Percentiles rank a stretch among this genome's conserved stretches.
Evolutionary conservation across 2,888 invertebrate genomes (phyloP).

Genomic region (Falcaria lacertinaria): DNA sequence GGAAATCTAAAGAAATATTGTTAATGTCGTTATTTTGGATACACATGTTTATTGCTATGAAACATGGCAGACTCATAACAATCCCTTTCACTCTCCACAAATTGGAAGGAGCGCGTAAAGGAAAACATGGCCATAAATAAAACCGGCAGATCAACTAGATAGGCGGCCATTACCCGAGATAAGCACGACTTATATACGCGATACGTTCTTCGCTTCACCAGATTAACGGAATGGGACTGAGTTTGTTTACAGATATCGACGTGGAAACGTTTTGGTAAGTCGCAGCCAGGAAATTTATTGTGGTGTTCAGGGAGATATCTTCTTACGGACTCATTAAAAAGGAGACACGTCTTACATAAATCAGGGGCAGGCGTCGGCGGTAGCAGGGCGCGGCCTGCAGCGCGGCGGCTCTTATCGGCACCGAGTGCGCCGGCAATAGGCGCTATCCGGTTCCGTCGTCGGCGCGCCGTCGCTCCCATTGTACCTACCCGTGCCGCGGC

Average conservation of each 20-base stretch:
- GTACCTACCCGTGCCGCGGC: conserved; percentile 41
- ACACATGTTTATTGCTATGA: conserved; percentile 78
- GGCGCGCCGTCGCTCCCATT: conserved; percentile 55
- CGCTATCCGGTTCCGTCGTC: conserved; percentile 77
- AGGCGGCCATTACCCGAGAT: conserved; percentile 76
- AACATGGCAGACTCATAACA: conserved; percentile 77
- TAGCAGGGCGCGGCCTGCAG: conserved; percentile 23
- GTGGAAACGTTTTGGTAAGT: conserved; percentile 68
- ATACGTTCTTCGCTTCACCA: conserved; percentile 65
- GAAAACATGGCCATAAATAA: conserved; percentile 79
- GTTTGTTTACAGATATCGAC: conserved; percentile 76
- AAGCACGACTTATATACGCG: conserved; percentile 74
- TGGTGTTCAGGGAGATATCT: conserved; percentile 72
- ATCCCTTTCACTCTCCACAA: conserved; percentile 79
- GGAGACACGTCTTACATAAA: conserved; percentile 79
- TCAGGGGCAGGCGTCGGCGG: conserved; percentile 58
- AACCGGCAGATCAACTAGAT: conserved; percentile 78
- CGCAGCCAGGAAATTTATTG: conserved; percentile 72
- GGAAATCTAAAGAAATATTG: conserved; percentile 53
- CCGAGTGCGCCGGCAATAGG: conserved; percentile 71
- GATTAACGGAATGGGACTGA: conserved; percentile 72
- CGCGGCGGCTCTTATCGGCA: conserved; percentile 59
- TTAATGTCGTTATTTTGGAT: conserved; percentile 75
- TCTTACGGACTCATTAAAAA: conserved; percentile 79
- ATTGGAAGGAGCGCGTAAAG: conserved; percentile 78